These are phyloP conservation scores for Lamellibrachia columna DNA, from an alignment of 2,888 invertebrate genomes.

Conservation along the genomic window DNA sequence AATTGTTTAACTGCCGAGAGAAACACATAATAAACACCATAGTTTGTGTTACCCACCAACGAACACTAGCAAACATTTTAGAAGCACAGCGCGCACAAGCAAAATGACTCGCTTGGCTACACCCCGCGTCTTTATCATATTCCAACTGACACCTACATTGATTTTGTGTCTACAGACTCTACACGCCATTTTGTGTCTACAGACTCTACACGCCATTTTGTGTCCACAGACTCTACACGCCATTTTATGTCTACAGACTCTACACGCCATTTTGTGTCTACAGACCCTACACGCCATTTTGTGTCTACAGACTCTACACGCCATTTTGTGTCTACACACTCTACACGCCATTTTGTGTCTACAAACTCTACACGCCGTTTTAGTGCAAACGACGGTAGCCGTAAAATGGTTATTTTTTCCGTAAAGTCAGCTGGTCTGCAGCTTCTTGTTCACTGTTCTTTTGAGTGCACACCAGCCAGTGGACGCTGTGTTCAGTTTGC, in stretches of 20 bases:
- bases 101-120: neutral
- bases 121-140: neutral
- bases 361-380: neutral
- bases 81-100: neutral
- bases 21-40: neutral
- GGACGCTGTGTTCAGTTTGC: too few species aligned
- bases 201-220: too few species aligned
- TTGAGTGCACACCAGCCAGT: too few species aligned
- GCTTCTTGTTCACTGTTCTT: too few species aligned
- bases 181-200: too few species aligned
- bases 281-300: too few species aligned
- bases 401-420: neutral
- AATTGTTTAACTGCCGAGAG: neutral
- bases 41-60: neutral
- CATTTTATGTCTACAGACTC: too few species aligned
- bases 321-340: too few species aligned
- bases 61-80: neutral
- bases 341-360: too few species aligned
- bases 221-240: too few species aligned
- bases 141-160: neutral
- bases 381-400: neutral
- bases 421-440: too few species aligned
- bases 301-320: too few species aligned
- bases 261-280: neutral
- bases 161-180: neutral